These are phyloP conservation scores for Folsomia candida DNA, from an alignment of 2,888 invertebrate genomes.

Conservation along the genomic window DNA sequence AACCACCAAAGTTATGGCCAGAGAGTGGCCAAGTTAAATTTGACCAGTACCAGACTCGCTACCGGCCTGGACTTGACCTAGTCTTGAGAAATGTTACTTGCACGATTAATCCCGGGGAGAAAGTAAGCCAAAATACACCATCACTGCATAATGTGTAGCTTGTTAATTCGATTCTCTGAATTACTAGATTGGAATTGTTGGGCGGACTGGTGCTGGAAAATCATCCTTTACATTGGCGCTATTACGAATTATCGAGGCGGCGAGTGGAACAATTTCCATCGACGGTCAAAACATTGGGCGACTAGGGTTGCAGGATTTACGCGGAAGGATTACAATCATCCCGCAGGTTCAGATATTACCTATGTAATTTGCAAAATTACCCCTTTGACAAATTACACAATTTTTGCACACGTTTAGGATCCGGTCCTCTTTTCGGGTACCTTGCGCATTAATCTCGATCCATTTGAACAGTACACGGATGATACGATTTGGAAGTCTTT, in stretches of 20 bases:
- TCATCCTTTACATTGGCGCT: conserved; percentile 82
- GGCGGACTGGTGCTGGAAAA: conserved; percentile 88
- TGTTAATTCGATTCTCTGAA: neutral
- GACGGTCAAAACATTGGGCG: conserved; percentile 78
- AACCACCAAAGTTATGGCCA: conserved; percentile 55
- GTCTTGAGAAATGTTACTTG: conserved; percentile 56
- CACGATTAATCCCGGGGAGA: conserved; percentile 55
- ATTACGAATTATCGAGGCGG: conserved; percentile 85
- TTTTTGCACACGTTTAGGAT: too few species aligned
- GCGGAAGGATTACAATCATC: conserved; percentile 79
- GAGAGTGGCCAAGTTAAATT: conserved; percentile 55
- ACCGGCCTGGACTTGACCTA: conserved; percentile 57
- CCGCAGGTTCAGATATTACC: too few species aligned
- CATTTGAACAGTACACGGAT: conserved; percentile 74
- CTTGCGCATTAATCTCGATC: conserved; percentile 87
- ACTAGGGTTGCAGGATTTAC: conserved; percentile 79
- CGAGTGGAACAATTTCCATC: conserved; percentile 75
- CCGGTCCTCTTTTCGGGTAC: conserved; percentile 92
- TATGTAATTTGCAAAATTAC: too few species aligned
- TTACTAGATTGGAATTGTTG: too few species aligned
- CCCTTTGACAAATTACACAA: conserved; percentile 56
- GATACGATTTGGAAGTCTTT: conserved; percentile 83
- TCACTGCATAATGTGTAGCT: neutral
- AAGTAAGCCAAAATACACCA: conserved; percentile 48
- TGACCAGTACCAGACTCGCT: conserved; percentile 55